Percentiles rank a stretch among this genome's conserved stretches.
Evolutionary conservation across 2,113 vertebrate genomes (phyloP).

Genomic region (Prunella himalayana): DNA sequence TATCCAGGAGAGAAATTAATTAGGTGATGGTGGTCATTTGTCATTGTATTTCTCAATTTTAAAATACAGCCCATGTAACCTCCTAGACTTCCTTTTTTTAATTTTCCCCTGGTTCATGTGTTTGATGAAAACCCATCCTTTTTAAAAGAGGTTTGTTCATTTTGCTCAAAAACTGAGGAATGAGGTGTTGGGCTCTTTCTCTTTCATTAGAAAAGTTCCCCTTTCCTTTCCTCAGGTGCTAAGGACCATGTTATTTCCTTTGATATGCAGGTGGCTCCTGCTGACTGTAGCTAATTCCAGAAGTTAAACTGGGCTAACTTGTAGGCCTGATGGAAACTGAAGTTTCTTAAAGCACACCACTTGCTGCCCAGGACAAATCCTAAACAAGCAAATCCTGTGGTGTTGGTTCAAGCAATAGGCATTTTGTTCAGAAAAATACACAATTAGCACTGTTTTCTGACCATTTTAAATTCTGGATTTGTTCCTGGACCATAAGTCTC

Average conservation of each 20-base stretch:
- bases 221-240: not conserved
- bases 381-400: not conserved
- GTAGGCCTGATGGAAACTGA: not conserved
- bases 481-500: not conserved
- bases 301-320: not conserved
- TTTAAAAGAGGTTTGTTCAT: not conserved
- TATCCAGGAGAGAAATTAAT: not conserved
- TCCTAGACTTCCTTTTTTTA: not conserved
- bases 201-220: not conserved
- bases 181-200: not conserved
- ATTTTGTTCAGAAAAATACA: not conserved
- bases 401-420: not conserved
- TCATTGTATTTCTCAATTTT: not conserved
- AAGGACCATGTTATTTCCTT: not conserved
- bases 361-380: not conserved
- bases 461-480: not conserved
- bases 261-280: not conserved
- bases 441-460: not conserved
- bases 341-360: not conserved
- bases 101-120: not conserved
- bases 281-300: not conserved
- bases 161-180: not conserved
- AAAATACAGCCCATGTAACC: not conserved
- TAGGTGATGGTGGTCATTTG: not conserved
- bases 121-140: not conserved